These are phyloP conservation scores for Nudaria mundana DNA, from an alignment of 2,888 invertebrate genomes.

Conservation along the genomic window DNA sequence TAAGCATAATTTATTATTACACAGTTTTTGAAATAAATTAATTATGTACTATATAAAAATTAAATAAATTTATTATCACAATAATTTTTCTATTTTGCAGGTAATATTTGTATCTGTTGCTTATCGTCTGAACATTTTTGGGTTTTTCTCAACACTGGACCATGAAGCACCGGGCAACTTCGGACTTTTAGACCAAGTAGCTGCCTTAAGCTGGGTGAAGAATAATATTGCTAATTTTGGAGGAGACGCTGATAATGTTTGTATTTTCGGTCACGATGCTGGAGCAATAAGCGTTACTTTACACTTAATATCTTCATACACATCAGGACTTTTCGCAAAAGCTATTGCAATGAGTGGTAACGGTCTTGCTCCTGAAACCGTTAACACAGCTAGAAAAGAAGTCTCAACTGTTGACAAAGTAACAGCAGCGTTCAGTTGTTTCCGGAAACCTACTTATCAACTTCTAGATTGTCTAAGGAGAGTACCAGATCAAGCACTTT, in stretches of 20 bases:
- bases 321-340: slow-evolving; percentile 85
- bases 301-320: slow-evolving; percentile 86
- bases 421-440: slow-evolving; percentile 85
- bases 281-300: slow-evolving; percentile 90
- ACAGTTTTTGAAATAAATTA: too few species aligned
- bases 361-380: slow-evolving; percentile 82
- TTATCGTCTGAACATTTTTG: slow-evolving; percentile 90
- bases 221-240: slow-evolving; percentile 88
- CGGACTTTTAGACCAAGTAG: slow-evolving; percentile 91
- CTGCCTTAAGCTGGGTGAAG: slow-evolving; percentile 89
- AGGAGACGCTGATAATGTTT: slow-evolving; percentile 88
- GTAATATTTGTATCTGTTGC: slow-evolving; percentile 90
- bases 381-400: slow-evolving; percentile 84
- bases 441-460: slow-evolving; percentile 83
- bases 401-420: slow-evolving; percentile 83
- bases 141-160: slow-evolving; percentile 91
- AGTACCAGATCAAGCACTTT: slow-evolving; percentile 80
- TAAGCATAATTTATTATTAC: too few species aligned
- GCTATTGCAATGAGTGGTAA: slow-evolving; percentile 92
- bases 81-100: slow-evolving; percentile 59
- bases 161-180: slow-evolving; percentile 90
- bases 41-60: too few species aligned
- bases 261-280: slow-evolving; percentile 89
- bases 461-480: slow-evolving; percentile 86
- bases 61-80: too few species aligned